phyloP scores from a whole-genome alignment of 2,797 vertebrate genomes.

The Rhadinocentrus ornatus region DNA sequence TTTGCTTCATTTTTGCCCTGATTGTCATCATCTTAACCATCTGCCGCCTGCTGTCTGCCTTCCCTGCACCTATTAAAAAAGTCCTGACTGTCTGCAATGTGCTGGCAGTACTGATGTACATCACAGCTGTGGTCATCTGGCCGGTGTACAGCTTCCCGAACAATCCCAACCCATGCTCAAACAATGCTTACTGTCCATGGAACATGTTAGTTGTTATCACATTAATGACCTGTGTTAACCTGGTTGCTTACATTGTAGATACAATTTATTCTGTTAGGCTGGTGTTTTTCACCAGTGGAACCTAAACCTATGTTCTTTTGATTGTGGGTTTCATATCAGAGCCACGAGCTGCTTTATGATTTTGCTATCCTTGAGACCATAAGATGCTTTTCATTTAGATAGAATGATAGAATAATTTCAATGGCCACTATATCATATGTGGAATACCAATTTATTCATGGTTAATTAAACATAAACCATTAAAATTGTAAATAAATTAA shows the following conservation, averaged over 20 bases:
- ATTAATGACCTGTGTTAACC: slow-evolving; percentile 87
- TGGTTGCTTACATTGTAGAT: slow-evolving; percentile 86
- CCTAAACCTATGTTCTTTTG: slow-evolving; percentile 52
- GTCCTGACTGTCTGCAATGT: slow-evolving; percentile 81
- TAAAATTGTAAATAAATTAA: too few relatives aligned
- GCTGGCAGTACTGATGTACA: slow-evolving; percentile 86
- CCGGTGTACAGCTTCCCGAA: slow-evolving; percentile 83
- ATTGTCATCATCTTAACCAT: slow-evolving; percentile 86
- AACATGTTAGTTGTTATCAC: slow-evolving; percentile 78
- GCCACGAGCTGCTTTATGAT: background rate
- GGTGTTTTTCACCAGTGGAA: slow-evolving; percentile 75
- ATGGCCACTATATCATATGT: too few relatives aligned
- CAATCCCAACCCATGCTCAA: background rate
- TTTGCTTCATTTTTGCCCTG: slow-evolving; percentile 87
- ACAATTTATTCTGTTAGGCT: slow-evolving; percentile 84
- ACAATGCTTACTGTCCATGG: rapidly evolving
- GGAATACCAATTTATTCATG: too few relatives aligned
- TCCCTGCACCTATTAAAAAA: slow-evolving; percentile 82
- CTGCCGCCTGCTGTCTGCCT: slow-evolving; percentile 76
- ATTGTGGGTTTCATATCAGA: background rate
- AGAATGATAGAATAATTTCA: too few relatives aligned
- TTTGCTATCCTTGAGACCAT: background rate
- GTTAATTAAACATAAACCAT: too few relatives aligned
- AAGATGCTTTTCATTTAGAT: too few relatives aligned
- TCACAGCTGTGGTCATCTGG: slow-evolving; percentile 86